Evolutionary conservation across 2,797 vertebrate genomes (phyloP), one percentile per base, ranked within the genome.

Genomic region (Spinibarbus caldwelli): DNA sequence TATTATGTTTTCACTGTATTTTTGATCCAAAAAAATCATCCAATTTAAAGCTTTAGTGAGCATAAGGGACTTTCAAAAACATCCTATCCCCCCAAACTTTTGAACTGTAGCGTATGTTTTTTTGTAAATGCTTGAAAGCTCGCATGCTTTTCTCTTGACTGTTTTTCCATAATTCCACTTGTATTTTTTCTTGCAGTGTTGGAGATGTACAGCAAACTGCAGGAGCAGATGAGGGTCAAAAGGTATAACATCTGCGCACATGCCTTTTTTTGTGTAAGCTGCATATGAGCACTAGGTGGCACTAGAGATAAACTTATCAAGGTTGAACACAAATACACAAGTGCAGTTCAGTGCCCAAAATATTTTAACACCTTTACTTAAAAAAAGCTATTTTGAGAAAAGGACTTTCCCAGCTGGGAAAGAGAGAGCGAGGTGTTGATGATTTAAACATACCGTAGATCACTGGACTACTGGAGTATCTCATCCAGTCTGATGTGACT

Each of bases 181-280:
- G 68, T 23, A 29, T 36, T 29, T 78, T 78, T 26, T 86, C 79
- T 88, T 93, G 64, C 92, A 99, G 98, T 99, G 45, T 92, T 99
- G 91, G 97, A 99, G 94, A 99, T 99, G 98, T 99, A 99, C 94
- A 96, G 96, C 93, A 96, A 96, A 87, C 93, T 99, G 36, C 96
- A 97, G 91, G 97, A 98, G 85, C 98, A 99, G 91, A 99, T 99
- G 98, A 97, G 93, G 88, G 95, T 96, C 47, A 99, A 98, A 95
- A 96, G 97, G 98, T 99, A 92, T 47, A 71, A 49, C 3, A 29
- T 67, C 66, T 38, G 10, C 19, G 17, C 23, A n/a, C 11, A 29
- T 29, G 10, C 6, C 1, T 31, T 26, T 54, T 14, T 26, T 23
- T 43, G 17, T 29, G 47, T 19, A 17, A 62, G 43, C 26, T 54